Evolutionary conservation across 1,140 invertebrate species (phyloP).

Genomic region (Chionoecetes opilio): DNA sequence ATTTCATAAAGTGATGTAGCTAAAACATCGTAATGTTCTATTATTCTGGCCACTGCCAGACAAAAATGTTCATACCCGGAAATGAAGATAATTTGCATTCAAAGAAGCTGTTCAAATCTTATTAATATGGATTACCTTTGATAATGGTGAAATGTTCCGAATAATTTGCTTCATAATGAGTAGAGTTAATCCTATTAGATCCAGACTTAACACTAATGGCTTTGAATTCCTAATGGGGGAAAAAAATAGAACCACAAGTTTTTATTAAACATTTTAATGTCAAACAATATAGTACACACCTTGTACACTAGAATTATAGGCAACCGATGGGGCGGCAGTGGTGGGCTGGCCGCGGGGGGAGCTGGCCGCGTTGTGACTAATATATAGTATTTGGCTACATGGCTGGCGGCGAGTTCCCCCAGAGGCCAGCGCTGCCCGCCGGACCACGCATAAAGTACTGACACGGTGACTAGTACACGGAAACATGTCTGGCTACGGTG

Average conservation of each 20-base stretch:
- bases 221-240: background rate
- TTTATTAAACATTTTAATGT: constrained; percentile 76
- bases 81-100: constrained; percentile 4
- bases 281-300: constrained; percentile 77
- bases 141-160: background rate
- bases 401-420: background rate
- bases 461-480: constrained; percentile 73
- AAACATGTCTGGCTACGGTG: constrained; percentile 43
- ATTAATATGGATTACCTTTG: constrained; percentile 30
- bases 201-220: background rate
- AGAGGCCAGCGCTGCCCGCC: background rate
- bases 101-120: constrained; percentile 10
- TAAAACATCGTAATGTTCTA: too few relatives aligned
- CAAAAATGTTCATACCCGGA: background rate
- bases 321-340: background rate
- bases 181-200: background rate
- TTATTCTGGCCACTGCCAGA: background rate
- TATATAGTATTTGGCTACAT: constrained; percentile 24
- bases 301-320: constrained; percentile 77
- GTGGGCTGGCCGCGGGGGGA: background rate
- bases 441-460: constrained; percentile 60
- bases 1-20: too few relatives aligned
- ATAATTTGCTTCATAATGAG: background rate
- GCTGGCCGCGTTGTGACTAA: background rate
- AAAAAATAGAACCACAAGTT: background rate